Base-by-base conservation (phyloP, 2,888 invertebrate genomes). In the Aphidoletes aphidimyza region DNA sequence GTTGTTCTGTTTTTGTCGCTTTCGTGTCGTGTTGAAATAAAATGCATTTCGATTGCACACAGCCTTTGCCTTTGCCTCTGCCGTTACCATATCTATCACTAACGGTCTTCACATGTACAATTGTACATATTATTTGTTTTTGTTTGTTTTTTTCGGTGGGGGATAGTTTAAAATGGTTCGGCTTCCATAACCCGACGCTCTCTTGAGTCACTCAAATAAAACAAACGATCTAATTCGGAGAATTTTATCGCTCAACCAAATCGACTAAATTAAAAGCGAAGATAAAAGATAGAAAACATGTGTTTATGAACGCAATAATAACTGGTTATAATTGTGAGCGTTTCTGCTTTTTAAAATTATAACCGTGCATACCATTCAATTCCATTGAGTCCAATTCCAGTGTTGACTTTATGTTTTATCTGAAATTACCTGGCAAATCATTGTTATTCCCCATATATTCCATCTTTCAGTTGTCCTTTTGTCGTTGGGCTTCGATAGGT, bases 371-470 rank as follows among this genome's bases (percentile, higher is more conserved):
- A n/a, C n/a, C n/a, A n/a, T n/a, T n/a, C n/a, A 47, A 47, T 47
- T 9, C 6, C 47, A 47, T 47, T 17, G 2, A 11, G 19, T 9
- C 17, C 9, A 47, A 11, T 54, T 14, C 3, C 34, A 69, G 0
- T 69, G 26, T 69, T 69, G 47, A 47, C 54, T 22, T 22, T 3
- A 54, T 54, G 30, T 69, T 22, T 22, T 69, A 30, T 69, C 14
- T 69, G 69, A 69, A 54, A 69, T 69, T 69, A 69, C 30, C 69
- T 69, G 69, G 69, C 30, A 69, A 54, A 54, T 54, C 54, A 54
- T 2, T 54, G 26, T 22, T 69, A n/a, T n/a, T n/a, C n/a, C n/a
- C n/a, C 69, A 69, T 30, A 69, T 30, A 30, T 69, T 54, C 11
- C 22, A 2, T 30, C 14, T 69, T 14, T 30, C n/a, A 42, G 17